Percentiles rank a stretch among this genome's conserved stretches.
phyloP scores from a whole-genome alignment of 2,888 invertebrate species.

The Crioceris asparagi region DNA sequence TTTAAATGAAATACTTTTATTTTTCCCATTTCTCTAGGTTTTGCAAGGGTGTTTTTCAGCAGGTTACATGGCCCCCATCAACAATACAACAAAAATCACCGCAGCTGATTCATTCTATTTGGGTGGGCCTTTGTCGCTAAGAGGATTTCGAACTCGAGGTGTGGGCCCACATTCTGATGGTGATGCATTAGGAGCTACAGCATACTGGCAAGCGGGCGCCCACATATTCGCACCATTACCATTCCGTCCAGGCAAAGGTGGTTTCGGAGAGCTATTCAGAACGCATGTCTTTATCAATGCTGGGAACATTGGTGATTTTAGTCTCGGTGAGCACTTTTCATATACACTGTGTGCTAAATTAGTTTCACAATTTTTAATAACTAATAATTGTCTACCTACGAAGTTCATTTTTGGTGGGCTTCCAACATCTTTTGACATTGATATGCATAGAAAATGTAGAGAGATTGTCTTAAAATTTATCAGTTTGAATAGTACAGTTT shows the following conservation, averaged over 20 bases:
- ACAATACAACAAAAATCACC: conserved; percentile 46
- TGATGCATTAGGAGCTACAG: conserved; percentile 60
- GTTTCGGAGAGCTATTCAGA: conserved; percentile 74
- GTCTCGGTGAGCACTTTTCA: too few species aligned
- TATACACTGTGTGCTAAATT: too few species aligned
- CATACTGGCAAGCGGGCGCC: conserved; percentile 77
- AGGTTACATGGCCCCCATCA: conserved; percentile 56
- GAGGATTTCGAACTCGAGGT: conserved; percentile 84
- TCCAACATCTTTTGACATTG: too few species aligned
- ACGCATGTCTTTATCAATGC: conserved; percentile 84
- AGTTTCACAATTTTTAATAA: too few species aligned
- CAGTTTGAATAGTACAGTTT: too few species aligned
- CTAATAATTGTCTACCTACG: too few species aligned
- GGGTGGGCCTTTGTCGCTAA: conserved; percentile 79
- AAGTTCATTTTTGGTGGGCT: too few species aligned
- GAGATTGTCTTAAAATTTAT: too few species aligned
- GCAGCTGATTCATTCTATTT: conserved; percentile 70
- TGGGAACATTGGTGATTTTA: too few species aligned
- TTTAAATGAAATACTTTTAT: not conserved
- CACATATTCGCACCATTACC: conserved; percentile 89
- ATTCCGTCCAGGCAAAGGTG: conserved; percentile 66
- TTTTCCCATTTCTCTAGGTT: conserved; percentile 42
- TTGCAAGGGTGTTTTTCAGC: conserved; percentile 58
- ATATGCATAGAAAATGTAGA: too few species aligned
- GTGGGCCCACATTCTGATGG: conserved; percentile 76